Base-by-base conservation (phyloP, 1,140 invertebrate genomes). In the Andricus grossulariae region DNA sequence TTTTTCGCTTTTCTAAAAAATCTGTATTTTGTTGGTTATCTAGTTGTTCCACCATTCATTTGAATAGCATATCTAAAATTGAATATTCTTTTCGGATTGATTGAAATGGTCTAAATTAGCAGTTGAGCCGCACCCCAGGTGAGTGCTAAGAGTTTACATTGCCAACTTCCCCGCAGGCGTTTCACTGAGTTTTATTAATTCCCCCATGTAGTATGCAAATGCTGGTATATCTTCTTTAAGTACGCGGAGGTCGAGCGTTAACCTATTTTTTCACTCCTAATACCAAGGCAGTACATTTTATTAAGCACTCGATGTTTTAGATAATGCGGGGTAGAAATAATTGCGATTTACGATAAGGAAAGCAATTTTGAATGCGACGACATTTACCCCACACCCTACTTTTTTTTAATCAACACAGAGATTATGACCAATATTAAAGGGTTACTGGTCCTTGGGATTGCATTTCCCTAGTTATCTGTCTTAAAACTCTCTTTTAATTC, bases 171-270 rank as follows among this genome's bases (percentile, higher is more conserved):
- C 21, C 57, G 57, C 32, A 66, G 57, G 57, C 57, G 25, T 39
- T 66, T 66, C 21, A 66, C 57, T 66, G 57, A 66, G 21, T 39
- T 66, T 66, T 39, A 66, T 66, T 66, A 66, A 66, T 66, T 39
- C 25, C 25, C 25, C 25, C 16, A 16, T 39, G 21, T 39, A 16
- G 25, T 66, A 66, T 66, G 25, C 57, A 66, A 66, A 66, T 66
- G 25, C 57, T 66, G 57, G 13, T 66, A 66, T 39, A 66, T 66
- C 57, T 66, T 32, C 57, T 66, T 66, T 66, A 66, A 66, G 57
- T 66, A 66, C 21, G 57, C 57, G 25, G 57, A 66, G 25, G 57
- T 66, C 57, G 57, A 66, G 57, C 25, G 57, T 66, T 66, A 66
- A 66, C 57, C 57, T 66, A 66, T 66, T 39, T 32, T 66, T 66